Evolutionary conservation across 1,140 invertebrate genomes (phyloP).

Genomic region (Panagrolaimus sp.): DNA sequence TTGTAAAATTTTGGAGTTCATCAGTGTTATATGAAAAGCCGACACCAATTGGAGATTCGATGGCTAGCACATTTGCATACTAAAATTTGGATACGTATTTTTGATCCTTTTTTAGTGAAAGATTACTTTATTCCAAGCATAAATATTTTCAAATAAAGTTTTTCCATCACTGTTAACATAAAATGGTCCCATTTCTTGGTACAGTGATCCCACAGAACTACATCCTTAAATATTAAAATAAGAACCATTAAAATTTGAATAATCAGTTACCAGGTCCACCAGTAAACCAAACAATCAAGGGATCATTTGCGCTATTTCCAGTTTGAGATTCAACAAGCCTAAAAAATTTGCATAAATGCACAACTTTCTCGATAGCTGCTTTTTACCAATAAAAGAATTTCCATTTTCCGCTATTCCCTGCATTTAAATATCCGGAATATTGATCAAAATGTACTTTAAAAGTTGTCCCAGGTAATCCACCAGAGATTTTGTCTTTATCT

Average conservation of each 20-base stretch:
- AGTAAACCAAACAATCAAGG: conserved; percentile 65
- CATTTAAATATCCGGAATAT: conserved; percentile 47
- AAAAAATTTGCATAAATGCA: background rate
- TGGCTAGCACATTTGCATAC: conserved; percentile 39
- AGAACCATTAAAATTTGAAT: no score
- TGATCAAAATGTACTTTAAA: conserved; percentile 40
- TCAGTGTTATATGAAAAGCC: conserved; percentile 32
- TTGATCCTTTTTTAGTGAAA: background rate
- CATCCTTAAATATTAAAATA: background rate
- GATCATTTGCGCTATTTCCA: conserved; percentile 61
- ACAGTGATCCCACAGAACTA: conserved; percentile 17
- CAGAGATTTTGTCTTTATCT: conserved; percentile 34
- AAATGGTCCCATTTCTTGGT: conserved; percentile 26
- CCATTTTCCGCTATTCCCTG: conserved; percentile 29
- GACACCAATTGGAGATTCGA: conserved; percentile 44
- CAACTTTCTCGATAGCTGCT: background rate
- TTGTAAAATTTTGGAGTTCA: conserved; percentile 6
- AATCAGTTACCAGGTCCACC: conserved; percentile 62
- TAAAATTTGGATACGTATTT: background rate
- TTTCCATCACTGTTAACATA: conserved; percentile 26
- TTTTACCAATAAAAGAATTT: conserved; percentile 46
- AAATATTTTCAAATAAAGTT: conserved; percentile 29
- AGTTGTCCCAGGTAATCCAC: conserved; percentile 36
- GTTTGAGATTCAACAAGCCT: conserved; percentile 51
- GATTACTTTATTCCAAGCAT: conserved; percentile 25